Evolutionary conservation across 2,113 vertebrate species (phyloP), one percentile per base, ranked within the genome.

Genomic region (Eretmodus cyanostictus): DNA sequence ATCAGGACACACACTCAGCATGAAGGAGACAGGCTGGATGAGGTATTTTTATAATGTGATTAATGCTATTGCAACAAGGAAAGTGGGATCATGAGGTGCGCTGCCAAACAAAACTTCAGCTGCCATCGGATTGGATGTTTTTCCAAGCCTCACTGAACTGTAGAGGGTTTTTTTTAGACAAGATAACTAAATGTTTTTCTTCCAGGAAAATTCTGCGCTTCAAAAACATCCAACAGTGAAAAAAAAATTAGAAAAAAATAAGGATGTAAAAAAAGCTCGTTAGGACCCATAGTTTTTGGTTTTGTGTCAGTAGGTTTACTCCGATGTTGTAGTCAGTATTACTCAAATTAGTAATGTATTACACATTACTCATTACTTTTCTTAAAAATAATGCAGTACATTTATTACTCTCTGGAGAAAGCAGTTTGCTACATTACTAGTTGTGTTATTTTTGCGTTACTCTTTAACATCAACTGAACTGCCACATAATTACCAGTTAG

Each of bases 31-130:
- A 8, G 86, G 71, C 84, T 86, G 93, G 91, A 91, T 84, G 80
- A 92, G 86, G 89, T 95, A 89, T 95, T 94, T 90, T 90, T 87
- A 54, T 94, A 91, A 92, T 92, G 45, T 92, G 92, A 94, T 95
- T 89, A 93, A 93, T 91, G 88, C 63, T 91, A 91, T 92, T 90
- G 87, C 84, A 93, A 63, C 87, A 85, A 85, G 86, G 82, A 91
- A 87, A 93, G 66, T 80, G 68, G 88, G 87, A 91, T 88, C 87
- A 89, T 82, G 79, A 81, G 59, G 31, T 79, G 84, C 8, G 38
- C 68, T 86, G 89, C 84, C 80, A 92, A 92, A 93, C 80, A 91
- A 57, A 85, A 90, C 88, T 83, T 73, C 42, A 57, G 24, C 51
- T 89, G 82, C 27, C 36, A 47, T 88, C 7, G 79, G 68, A 82